Percentiles rank a stretch among this genome's conserved stretches.
Conservation (phyloP, 92 coral and sea anemone species). For the Metridium senile region DNA sequence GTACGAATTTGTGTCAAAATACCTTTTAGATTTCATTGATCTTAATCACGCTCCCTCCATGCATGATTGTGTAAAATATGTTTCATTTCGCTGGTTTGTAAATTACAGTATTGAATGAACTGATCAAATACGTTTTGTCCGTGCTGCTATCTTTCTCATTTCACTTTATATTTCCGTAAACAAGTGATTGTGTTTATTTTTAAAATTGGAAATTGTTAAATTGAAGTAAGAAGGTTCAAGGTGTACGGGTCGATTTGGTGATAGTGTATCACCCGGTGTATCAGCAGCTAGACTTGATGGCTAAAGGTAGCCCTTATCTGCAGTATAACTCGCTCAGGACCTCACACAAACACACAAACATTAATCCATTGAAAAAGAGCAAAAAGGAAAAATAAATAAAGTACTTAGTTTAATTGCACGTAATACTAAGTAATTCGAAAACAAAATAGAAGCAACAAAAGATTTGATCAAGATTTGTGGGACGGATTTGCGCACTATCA, state of each 20-base stretch:
- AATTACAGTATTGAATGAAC: too few species aligned
- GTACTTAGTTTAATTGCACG: constrained; percentile 3
- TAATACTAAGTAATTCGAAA: not conserved
- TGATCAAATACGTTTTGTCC: too few species aligned
- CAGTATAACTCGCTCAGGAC: not conserved
- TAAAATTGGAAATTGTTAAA: not conserved
- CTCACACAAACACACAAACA: constrained; percentile 6
- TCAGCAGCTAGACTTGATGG: not conserved
- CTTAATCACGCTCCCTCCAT: not conserved
- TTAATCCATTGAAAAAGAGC: not conserved
- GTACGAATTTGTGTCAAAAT: not conserved
- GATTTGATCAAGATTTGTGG: not conserved
- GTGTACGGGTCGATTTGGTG: not conserved
- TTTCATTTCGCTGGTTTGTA: not conserved
- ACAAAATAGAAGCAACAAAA: not conserved
- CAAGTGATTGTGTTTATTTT: not conserved
- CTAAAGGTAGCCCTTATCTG: not conserved
- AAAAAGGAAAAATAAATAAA: not conserved
- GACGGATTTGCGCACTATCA: not conserved
- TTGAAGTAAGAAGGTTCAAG: not conserved
- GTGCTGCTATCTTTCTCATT: too few species aligned
- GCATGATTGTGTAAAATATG: not conserved
- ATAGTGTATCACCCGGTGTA: not conserved
- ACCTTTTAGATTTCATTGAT: not conserved
- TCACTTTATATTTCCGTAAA: not conserved